These are phyloP conservation scores for Corythoichthys haematopterus DNA, from an alignment of 2,113 vertebrate species.

Conservation along the genomic window DNA sequence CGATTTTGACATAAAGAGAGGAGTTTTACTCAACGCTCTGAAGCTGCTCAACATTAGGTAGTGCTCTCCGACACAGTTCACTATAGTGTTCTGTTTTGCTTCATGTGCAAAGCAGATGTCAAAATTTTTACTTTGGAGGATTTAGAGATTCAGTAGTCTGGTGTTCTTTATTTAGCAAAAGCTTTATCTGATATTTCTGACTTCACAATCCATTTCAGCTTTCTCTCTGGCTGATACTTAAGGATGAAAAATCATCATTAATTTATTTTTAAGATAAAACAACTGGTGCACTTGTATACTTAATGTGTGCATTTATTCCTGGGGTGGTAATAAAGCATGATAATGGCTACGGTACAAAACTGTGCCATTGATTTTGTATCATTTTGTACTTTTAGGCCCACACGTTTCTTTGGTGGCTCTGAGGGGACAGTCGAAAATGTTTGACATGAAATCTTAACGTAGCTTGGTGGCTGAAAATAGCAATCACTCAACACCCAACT, in stretches of 20 bases:
- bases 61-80: constrained; percentile 24
- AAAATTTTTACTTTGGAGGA: background rate
- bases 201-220: background rate
- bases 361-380: too few relatives aligned
- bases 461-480: too few relatives aligned
- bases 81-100: background rate
- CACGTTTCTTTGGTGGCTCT: too few relatives aligned
- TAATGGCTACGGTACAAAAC: too few relatives aligned
- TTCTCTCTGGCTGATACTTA: background rate
- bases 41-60: constrained; percentile 95
- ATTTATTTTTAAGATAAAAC: too few relatives aligned
- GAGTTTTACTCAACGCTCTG: constrained; percentile 87
- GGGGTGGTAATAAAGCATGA: too few relatives aligned
- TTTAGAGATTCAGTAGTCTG: background rate
- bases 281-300: too few relatives aligned
- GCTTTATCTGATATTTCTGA: background rate
- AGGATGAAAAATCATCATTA: background rate
- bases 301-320: too few relatives aligned
- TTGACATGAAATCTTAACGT: too few relatives aligned
- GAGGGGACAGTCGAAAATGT: too few relatives aligned
- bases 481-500: too few relatives aligned
- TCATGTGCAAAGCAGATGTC: background rate
- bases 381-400: too few relatives aligned
- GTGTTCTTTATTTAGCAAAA: background rate
- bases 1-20: constrained; percentile 95